Conservation (phyloP, 2,888 invertebrate species). For the Rhyacophila evoluta region DNA sequence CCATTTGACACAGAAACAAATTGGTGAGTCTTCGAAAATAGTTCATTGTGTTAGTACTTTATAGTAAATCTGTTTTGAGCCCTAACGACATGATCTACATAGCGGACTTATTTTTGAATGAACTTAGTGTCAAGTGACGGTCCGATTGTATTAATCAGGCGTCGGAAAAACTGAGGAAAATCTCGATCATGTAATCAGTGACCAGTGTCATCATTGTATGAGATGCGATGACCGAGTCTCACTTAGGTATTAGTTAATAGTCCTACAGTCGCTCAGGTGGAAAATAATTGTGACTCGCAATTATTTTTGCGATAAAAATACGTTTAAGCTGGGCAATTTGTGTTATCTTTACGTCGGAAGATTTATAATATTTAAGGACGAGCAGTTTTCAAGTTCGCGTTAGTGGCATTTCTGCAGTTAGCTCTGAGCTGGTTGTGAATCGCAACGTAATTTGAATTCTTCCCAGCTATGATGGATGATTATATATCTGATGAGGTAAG, state of each 20-base stretch:
- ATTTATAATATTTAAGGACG: slow-evolving; percentile 34
- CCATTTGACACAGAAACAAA: no score
- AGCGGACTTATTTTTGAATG: background rate
- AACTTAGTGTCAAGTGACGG: background rate
- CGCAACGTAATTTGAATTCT: slow-evolving; percentile 2
- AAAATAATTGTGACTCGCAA: slow-evolving; percentile 25
- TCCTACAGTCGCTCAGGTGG: background rate
- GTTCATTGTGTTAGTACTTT: background rate
- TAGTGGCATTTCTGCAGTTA: slow-evolving; percentile 28
- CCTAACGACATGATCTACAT: background rate
- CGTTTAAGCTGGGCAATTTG: slow-evolving; percentile 37
- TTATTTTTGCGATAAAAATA: slow-evolving; percentile 35
- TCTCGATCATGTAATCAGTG: slow-evolving; percentile 31
- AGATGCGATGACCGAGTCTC: background rate
- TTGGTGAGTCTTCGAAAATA: background rate
- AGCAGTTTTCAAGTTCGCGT: background rate
- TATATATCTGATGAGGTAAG: slow-evolving; percentile 41
- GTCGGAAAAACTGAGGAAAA: slow-evolving; percentile 30
- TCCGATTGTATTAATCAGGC: background rate
- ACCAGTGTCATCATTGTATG: slow-evolving; percentile 34
- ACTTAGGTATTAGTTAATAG: slow-evolving; percentile 2
- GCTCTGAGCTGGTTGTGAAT: background rate
- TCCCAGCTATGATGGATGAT: slow-evolving; percentile 37
- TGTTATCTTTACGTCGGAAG: slow-evolving; percentile 34
- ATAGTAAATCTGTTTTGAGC: background rate